Base-by-base conservation (phyloP, 2,888 invertebrate species). In the Drosophila mimetica region DNA sequence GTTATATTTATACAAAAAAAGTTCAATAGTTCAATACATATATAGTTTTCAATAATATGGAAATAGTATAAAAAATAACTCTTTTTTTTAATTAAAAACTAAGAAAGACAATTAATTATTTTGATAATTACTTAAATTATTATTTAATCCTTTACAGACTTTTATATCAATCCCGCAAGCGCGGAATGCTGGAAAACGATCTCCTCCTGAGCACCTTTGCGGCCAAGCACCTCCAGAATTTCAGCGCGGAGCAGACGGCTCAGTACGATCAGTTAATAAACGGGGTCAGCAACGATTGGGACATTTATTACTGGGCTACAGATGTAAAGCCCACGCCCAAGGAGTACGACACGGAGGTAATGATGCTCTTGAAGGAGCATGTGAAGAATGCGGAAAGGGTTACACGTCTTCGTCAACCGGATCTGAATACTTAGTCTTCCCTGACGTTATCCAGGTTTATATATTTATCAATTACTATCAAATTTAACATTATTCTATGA, bases 151-250 rank as follows among this genome's bases (percentile, higher is more conserved):
- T 13, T 7, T 14, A 0, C 13, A 96, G 98, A 80, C 93, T 99
- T n/a, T 86, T 97, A 9, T 99, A 99, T 91, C 99, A 99, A 91
- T 98, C 98, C 20, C 95, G 99, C 34, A 99, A 99, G 91, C 93
- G 99, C 63, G 99, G 99, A 18, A 99, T 98, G 97, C 92, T 98
- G 72, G 99, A 99, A 92, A 99, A 98, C 91, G 98, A 97, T 83
- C 92, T 99, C 2, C 92, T 99, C 0, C 92, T 99, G 9, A 97
- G 97, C 90, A 97, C 97, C 14, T 99, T 99, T 93, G 97, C 96
- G 0, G 95, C 95, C 53, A 96, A 96, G 89, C 94, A 96, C 91
- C 92, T 99, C 44, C 92, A 95, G 42, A 90, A 90, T 0, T 95
- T 99, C 92, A 93, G 92, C 72, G 95, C 94, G 55, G 90, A 94